phyloP scores from a whole-genome alignment of 1,140 invertebrate species.

The Temnothorax longispinosus region DNA sequence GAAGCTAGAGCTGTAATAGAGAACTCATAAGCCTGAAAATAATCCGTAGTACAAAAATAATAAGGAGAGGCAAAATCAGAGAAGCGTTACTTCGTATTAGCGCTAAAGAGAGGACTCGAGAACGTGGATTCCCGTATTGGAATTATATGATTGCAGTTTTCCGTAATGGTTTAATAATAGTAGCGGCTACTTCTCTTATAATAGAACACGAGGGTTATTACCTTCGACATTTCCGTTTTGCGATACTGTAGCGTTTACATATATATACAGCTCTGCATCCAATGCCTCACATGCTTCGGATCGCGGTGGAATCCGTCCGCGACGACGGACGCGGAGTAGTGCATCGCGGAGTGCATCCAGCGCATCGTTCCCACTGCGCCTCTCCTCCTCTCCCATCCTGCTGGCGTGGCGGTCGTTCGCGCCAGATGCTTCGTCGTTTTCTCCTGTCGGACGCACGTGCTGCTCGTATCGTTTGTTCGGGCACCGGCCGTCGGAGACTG shows the following conservation, averaged over 20 bases:
- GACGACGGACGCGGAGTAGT: slow-evolving; percentile 47
- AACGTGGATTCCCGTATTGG: background rate
- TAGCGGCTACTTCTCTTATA: background rate
- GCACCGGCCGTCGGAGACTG: slow-evolving; percentile 40
- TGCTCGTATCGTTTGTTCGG: slow-evolving; percentile 57
- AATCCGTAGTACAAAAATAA: background rate
- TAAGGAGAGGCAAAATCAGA: background rate
- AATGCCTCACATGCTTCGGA: slow-evolving; percentile 50
- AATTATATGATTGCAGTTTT: background rate
- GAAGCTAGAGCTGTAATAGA: background rate
- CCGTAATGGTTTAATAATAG: slow-evolving; percentile 23
- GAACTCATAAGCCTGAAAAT: background rate
- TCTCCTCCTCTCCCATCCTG: background rate
- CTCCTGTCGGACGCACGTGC: slow-evolving; percentile 76
- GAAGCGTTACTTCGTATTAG: background rate
- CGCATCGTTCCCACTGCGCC: slow-evolving; percentile 47
- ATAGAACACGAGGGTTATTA: slow-evolving; percentile 41
- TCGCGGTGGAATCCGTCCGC: slow-evolving; percentile 49
- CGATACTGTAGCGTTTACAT: slow-evolving; percentile 53
- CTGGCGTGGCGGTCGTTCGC: slow-evolving; percentile 69
- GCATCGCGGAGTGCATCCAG: slow-evolving; percentile 59
- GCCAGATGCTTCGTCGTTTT: slow-evolving; percentile 73
- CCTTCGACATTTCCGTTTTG: slow-evolving; percentile 50
- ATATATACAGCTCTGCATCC: slow-evolving; percentile 45
- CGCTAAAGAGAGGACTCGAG: background rate